Percentiles rank a stretch among this genome's conserved stretches.
Evolutionary conservation across 2,797 vertebrate species (phyloP).

Genomic region (Buphagus erythrorhynchus): DNA sequence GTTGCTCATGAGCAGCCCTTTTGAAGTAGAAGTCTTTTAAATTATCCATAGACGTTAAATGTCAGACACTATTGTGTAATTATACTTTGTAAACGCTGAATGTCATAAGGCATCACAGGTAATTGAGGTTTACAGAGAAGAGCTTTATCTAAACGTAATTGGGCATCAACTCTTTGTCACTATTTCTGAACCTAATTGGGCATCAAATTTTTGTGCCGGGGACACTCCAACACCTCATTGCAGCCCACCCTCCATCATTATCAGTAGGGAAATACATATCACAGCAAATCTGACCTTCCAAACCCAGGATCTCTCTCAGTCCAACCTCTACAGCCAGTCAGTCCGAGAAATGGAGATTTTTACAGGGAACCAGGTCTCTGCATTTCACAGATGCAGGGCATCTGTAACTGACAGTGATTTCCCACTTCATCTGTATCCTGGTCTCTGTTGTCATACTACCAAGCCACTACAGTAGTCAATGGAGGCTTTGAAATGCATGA

Average conservation of each 20-base stretch:
- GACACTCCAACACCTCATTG: conserved; percentile 62
- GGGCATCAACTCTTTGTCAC: conserved; percentile 86
- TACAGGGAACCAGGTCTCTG: background rate
- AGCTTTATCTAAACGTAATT: conserved; percentile 86
- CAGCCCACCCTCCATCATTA: conserved; percentile 7
- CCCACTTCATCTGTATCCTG: background rate
- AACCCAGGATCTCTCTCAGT: background rate
- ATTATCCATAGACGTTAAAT: conserved; percentile 86
- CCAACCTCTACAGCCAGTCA: background rate
- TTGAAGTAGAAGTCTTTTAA: conserved; percentile 86
- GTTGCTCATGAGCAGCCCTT: conserved; percentile 85
- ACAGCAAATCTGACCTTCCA: conserved; percentile 31
- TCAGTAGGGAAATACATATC: conserved; percentile 10
- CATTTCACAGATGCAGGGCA: rapidly evolving
- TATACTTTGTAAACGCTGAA: conserved; percentile 86
- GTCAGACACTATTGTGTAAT: conserved; percentile 88
- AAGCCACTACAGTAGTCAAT: background rate
- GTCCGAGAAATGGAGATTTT: background rate
- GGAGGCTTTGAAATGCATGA: background rate
- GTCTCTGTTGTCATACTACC: background rate
- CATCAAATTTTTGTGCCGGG: conserved; percentile 81
- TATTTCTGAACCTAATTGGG: conserved; percentile 85
- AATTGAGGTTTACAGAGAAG: conserved; percentile 87
- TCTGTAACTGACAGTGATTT: background rate
- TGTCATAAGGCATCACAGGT: conserved; percentile 87